Percentiles rank a stretch among this genome's conserved stretches.
Evolutionary conservation across 2,797 vertebrate species (phyloP).

Genomic region (Florisuga fusca): DNA sequence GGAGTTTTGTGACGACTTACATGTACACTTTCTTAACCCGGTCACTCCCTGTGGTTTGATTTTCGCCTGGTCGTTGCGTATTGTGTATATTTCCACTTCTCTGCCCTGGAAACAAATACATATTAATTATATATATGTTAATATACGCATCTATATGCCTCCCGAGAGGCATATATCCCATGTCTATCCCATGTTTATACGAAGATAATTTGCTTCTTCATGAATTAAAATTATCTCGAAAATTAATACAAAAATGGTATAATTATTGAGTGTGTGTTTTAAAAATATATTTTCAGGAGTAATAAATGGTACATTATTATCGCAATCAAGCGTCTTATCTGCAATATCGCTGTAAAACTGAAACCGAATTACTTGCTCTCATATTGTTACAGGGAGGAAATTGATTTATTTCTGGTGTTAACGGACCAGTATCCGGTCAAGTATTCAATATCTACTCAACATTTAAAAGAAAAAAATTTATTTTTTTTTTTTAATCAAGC

Average conservation of each 20-base stretch:
- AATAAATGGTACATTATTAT: neutral
- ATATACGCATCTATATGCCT: neutral
- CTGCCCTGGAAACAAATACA: constrained; percentile 39
- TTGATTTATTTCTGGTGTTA: constrained; percentile 55
- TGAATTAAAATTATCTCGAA: neutral
- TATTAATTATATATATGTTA: constrained; percentile 34
- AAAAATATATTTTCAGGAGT: neutral
- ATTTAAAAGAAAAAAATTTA: neutral
- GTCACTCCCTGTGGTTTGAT: neutral
- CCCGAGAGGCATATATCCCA: neutral
- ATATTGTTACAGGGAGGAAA: constrained; percentile 56
- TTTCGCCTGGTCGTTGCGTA: constrained; percentile 34
- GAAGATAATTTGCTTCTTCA: neutral
- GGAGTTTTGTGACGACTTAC: constrained; percentile 8
- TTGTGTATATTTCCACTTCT: constrained; percentile 4
- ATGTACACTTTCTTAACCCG: neutral
- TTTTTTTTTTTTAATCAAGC: too few species aligned
- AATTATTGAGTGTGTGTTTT: neutral
- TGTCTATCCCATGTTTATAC: neutral
- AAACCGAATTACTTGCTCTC: constrained; percentile 52
- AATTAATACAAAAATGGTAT: neutral
- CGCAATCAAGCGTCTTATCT: constrained; percentile 16
- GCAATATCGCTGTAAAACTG: constrained; percentile 55
- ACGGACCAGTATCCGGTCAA: neutral
- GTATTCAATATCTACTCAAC: neutral